These are phyloP conservation scores for Pachypanchax playfairii DNA, from an alignment of 2,113 vertebrate species.

Conservation along the genomic window DNA sequence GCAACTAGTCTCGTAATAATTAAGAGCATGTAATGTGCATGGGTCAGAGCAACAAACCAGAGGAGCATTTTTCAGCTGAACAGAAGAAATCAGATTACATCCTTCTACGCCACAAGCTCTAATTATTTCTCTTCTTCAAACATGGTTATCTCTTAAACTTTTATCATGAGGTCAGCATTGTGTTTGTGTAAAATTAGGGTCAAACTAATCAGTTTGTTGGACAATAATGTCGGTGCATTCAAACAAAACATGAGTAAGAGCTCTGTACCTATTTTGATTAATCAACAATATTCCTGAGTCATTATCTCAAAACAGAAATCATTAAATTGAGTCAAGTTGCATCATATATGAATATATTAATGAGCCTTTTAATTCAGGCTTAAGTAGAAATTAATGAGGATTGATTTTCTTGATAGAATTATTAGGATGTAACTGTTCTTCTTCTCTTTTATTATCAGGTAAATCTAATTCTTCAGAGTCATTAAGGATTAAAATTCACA, in stretches of 20 bases:
- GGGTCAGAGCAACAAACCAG: conserved; percentile 1
- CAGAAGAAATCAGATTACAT: conserved; percentile 3
- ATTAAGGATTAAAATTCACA: too few relatives aligned
- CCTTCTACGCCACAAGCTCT: not conserved
- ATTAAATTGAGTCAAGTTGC: conserved; percentile 8
- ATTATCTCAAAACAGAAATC: not conserved
- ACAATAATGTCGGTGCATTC: not conserved
- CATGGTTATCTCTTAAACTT: conserved; percentile 15
- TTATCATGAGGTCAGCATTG: conserved; percentile 6
- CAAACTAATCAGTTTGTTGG: conserved; percentile 8
- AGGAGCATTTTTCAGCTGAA: conserved; percentile 8
- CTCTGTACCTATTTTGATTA: too few relatives aligned
- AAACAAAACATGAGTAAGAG: not conserved
- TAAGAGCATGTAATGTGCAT: not conserved
- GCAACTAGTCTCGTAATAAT: conserved; percentile 7
- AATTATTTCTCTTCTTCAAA: conserved; percentile 30
- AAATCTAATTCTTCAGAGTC: too few relatives aligned
- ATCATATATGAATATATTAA: not conserved
- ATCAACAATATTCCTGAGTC: not conserved
- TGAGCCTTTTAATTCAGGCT: not conserved
- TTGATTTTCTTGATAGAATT: not conserved
- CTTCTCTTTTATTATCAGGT: too few relatives aligned
- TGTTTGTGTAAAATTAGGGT: conserved; percentile 1
- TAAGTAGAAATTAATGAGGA: rapidly evolving
- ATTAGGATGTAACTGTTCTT: too few relatives aligned